Evolutionary conservation across 1,140 invertebrate genomes (phyloP).

Genomic region (Drosophila nannoptera): DNA sequence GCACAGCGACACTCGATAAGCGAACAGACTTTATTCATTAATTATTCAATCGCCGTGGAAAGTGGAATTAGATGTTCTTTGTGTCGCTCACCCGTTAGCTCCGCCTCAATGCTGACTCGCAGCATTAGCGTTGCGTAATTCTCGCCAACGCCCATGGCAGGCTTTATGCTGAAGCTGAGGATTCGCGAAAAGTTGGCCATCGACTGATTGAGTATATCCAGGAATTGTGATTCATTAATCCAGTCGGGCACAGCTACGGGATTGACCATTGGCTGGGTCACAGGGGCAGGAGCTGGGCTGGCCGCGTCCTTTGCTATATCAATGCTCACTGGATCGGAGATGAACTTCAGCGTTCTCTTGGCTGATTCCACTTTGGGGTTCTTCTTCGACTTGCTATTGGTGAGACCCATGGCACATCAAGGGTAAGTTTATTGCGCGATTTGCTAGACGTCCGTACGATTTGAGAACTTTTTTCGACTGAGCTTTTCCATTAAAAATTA

Average conservation of each 20-base stretch:
- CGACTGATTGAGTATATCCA: constrained; percentile 72
- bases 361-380: constrained; percentile 31
- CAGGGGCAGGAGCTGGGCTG: not conserved
- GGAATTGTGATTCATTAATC: constrained; percentile 77
- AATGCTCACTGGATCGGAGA: constrained; percentile 9
- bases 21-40: not conserved
- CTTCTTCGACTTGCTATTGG: constrained; percentile 31
- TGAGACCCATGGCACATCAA: constrained; percentile 31
- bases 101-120: constrained; percentile 39
- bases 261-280: not conserved
- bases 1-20: no score
- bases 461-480: constrained; percentile 26
- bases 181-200: constrained; percentile 61
- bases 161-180: constrained; percentile 31
- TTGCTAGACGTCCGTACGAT: constrained; percentile 4
- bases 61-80: not conserved
- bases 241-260: constrained; percentile 61
- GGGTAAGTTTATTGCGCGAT: not conserved
- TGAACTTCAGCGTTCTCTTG: not conserved
- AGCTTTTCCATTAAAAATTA: constrained; percentile 9
- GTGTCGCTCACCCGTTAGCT: constrained; percentile 40
- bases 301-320: not conserved
- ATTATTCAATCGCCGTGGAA: no score
- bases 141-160: constrained; percentile 46
- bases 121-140: constrained; percentile 57